Conservation (phyloP, 2,888 invertebrate genomes). For the Sminthurinus aureus region DNA sequence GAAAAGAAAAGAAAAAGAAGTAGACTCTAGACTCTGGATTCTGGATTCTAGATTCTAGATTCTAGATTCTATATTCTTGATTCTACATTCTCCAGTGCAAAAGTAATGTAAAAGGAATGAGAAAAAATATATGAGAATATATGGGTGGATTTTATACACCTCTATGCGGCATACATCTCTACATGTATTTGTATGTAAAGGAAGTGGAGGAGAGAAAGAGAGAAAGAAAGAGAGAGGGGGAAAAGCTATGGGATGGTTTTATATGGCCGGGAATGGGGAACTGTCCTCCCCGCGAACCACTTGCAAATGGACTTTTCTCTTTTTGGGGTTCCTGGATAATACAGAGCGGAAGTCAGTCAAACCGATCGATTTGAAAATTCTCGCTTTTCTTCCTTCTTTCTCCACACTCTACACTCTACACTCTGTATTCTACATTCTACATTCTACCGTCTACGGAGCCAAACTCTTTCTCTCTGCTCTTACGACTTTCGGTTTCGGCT, state of each 20-base stretch:
- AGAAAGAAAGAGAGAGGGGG: background rate
- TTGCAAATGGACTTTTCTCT: constrained; percentile 1
- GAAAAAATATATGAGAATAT: no score
- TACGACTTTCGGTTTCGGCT: constrained; percentile 24
- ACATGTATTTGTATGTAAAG: background rate
- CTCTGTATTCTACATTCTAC: background rate
- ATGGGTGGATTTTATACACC: no score
- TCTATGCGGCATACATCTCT: background rate
- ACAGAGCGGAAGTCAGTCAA: constrained; percentile 39
- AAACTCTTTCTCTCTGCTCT: constrained; percentile 1
- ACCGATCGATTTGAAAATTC: constrained; percentile 38
- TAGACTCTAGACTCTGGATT: no score
- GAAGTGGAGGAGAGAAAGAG: background rate
- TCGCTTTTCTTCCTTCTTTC: constrained; percentile 14
- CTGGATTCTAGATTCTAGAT: no score
- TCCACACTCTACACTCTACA: background rate
- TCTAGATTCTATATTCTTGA: no score
- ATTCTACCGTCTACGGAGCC: background rate
- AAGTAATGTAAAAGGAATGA: no score
- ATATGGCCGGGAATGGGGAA: background rate
- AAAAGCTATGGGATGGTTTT: background rate
- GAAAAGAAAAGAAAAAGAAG: no score
- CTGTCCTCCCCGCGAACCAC: constrained; percentile 1
- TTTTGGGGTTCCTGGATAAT: constrained; percentile 19
- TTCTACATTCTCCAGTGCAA: no score